Base-by-base conservation (phyloP, 2,888 invertebrate species). In the Brachyptera putata region DNA sequence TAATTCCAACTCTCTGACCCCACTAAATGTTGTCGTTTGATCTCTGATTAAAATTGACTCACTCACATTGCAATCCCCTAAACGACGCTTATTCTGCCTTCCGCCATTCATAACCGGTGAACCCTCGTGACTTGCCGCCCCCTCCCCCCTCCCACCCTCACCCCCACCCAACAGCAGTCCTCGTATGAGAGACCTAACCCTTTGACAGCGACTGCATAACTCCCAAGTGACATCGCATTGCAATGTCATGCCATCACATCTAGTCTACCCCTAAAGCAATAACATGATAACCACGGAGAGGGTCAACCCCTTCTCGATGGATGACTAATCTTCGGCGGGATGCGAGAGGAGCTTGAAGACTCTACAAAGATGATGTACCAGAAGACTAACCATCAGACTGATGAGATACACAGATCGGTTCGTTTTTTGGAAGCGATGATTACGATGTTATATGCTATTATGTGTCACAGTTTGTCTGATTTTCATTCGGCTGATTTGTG, bases 11-110 rank as follows among this genome's bases (percentile, higher is more conserved):
- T n/a, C n/a, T n/a, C n/a, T n/a, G n/a, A n/a, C n/a, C n/a, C n/a
- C n/a, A n/a, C n/a, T n/a, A n/a, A n/a, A n/a, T n/a, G n/a, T n/a
- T n/a, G n/a, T n/a, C 53, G 53, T 61, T 61, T 61, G 61, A 56
- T 46, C 56, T 56, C 56, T 58, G 61, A 61, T 61, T 61, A 61
- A 55, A 58, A 56, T 61, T 61, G 61, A 61, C 58, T 61, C 61
- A 58, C 36, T 5, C 49, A n/a, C 26, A 41, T 41, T 25, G 24
- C 48, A 22, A n/a, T 24, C 48, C 48, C 25, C n/a, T 48, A 21
- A 25, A 22, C 22, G 24, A 14, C 16, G 48, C 25, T 25, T 14
- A n/a, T 5, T 49, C 25, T 50, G 16, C 49, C 49, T 30, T 48
- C 26, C 30, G 16, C 41, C 13, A 49, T 18, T 50, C 3, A n/a